These are phyloP conservation scores for Threskiornis aethiopicus DNA, from an alignment of 2,797 vertebrate genomes.

Conservation along the genomic window DNA sequence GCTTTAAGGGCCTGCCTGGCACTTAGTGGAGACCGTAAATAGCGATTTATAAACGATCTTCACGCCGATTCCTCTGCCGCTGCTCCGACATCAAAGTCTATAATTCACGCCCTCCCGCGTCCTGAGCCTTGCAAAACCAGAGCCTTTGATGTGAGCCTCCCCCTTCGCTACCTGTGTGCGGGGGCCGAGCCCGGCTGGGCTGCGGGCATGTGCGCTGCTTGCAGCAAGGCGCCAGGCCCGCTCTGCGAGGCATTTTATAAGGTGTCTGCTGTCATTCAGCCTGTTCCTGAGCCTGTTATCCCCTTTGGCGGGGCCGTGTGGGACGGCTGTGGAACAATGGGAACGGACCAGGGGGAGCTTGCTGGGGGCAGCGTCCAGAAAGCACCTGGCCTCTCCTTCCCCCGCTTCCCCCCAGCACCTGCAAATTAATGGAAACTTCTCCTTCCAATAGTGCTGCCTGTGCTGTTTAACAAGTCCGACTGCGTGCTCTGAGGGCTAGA, in stretches of 20 bases:
- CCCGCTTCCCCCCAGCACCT: constrained; percentile 48
- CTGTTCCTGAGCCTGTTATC: constrained; percentile 48
- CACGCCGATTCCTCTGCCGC: constrained; percentile 55
- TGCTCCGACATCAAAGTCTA: constrained; percentile 69
- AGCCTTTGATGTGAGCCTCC: constrained; percentile 68
- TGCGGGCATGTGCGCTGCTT: constrained; percentile 26
- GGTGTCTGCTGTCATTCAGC: constrained; percentile 70
- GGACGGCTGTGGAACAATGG: constrained; percentile 40
- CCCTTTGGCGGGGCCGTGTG: neutral
- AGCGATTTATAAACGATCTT: constrained; percentile 68
- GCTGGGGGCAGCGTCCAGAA: constrained; percentile 52
- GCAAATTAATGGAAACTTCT: constrained; percentile 66
- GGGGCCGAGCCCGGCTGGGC: constrained; percentile 71
- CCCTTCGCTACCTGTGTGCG: constrained; percentile 49
- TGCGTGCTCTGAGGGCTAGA: neutral
- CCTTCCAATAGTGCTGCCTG: constrained; percentile 7
- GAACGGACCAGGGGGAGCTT: neutral
- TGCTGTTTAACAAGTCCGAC: constrained; percentile 43
- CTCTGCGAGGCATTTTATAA: constrained; percentile 66
- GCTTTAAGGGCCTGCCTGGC: constrained; percentile 66
- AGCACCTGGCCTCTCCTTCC: constrained; percentile 55
- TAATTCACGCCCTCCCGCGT: constrained; percentile 71
- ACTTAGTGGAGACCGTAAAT: constrained; percentile 66
- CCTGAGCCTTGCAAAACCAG: constrained; percentile 66
- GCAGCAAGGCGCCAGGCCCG: constrained; percentile 60